Evolutionary conservation across 2,113 vertebrate genomes (phyloP), one percentile per base, ranked within the genome.

Genomic region (Ptilorrhoa leucosticta): DNA sequence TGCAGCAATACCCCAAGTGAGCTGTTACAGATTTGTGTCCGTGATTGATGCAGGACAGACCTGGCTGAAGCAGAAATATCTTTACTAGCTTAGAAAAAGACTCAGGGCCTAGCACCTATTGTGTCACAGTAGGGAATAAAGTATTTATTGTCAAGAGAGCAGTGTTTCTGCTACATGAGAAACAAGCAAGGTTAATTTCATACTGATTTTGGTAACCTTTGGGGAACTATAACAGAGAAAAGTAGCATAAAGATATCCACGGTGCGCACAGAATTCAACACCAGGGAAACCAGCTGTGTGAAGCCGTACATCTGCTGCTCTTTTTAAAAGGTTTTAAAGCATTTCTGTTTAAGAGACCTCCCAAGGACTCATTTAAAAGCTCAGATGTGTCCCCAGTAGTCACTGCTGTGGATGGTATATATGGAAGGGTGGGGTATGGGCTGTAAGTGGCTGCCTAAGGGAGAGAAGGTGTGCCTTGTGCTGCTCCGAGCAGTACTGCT

Each of bases 141-240:
- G 44, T 79, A 79, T 89, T 87, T 97, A 60, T 77, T 95, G 90
- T 95, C 93, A 85, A 60, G 57, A 75, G 48, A 96, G 87, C 65
- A 90, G 66, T 35, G 2, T 96, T 96, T 94, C 83, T 94, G 84
- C 83, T 77, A 69, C 58, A 45, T 19, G 58, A 97, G 77, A 93
- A 94, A 97, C 70, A 97, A 89, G 76, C 83, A 82, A 97, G 96
- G 93, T 89, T 97, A 96, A 97, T 97, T 97, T 97, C 95, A 89
- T 83, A 93, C 92, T 87, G 89, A 93, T 96, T 97, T 93, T 44
- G 63, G 48, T 65, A 96, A 95, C 83, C 95, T 93, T 83, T 88
- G 75, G 66, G 96, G 71, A 68, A 73, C 89, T 80, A 58, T 44
- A 96, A 94, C 79, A 65, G 71, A 95, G 90, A 94, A 96, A 96